Base-by-base conservation (phyloP, 2,113 vertebrate species). In the Typhlomys cinereus region DNA sequence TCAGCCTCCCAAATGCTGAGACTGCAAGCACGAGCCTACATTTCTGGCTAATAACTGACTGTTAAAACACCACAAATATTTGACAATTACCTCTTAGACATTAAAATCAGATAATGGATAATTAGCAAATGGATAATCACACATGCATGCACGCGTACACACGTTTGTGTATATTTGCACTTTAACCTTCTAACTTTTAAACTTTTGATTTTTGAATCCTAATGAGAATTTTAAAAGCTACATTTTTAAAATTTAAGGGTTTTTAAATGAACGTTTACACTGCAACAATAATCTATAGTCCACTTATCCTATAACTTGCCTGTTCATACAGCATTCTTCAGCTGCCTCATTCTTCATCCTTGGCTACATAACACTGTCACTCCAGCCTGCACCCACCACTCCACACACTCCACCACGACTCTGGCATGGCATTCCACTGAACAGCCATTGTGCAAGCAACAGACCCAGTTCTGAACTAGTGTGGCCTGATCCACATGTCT, bases 31-130 rank as follows among this genome's bases (percentile, higher is more conserved):
- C 69, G 46, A 83, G 7, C 62, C 62, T 15, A 7, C n/a, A 84
- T 5, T 29, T 2, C 62, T 61, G 29, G 39, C 76, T 36, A 79
- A 29, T 54, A 46, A 21, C 39, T 11, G 20, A 15, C 57, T 81
- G 64, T 95, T 81, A 90, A 97, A 88, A 94, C 75, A 89, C 88
- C 94, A 93, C 76, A 90, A 94, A 96, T 92, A 96, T 94, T 69
- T 87, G 88, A 95, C 90, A 80, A 79, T 87, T 61, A 85, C 57
- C 75, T 64, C 41, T 57, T 80, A 0, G 3, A 41, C 75, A 27
- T 73, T 83, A 44, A 89, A 78, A 85, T 70, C 79, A 88, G 41
- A 61, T 80, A n/a, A 46, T 5, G 73, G 29, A 50, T 5, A 90
- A 3, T n/a, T n/a, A n/a, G n/a, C n/a, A n/a, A n/a, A n/a, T n/a